Evolutionary conservation across 1,140 invertebrate genomes (phyloP).

Genomic region (Caenorhabditis tropicalis): DNA sequence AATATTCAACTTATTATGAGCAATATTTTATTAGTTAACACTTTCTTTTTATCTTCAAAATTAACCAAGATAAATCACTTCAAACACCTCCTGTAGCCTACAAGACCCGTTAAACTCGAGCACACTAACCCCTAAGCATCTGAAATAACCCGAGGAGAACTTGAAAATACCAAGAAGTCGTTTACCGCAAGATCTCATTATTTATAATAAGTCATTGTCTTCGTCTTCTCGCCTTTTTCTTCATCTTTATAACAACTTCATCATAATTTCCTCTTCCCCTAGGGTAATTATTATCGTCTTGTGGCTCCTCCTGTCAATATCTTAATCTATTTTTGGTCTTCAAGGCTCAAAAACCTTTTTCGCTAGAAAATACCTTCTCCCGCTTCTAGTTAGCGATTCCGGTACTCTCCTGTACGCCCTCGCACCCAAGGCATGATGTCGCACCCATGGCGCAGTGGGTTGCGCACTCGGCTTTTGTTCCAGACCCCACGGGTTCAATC

Average conservation of each 20-base stretch:
- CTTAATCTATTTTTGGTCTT: background rate
- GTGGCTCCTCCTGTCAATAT: background rate
- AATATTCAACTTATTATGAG: too few species aligned
- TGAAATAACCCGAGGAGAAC: too few species aligned
- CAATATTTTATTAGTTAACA: too few species aligned
- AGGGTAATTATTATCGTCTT: conserved; percentile 22
- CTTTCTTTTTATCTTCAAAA: too few species aligned
- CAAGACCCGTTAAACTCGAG: too few species aligned
- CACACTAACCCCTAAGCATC: too few species aligned
- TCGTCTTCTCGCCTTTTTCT: background rate
- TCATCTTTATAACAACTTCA: background rate
- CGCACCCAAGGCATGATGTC: background rate
- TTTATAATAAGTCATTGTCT: background rate
- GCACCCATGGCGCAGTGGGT: background rate
- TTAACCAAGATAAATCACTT: too few species aligned
- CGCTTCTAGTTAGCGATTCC: background rate
- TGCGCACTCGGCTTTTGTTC: background rate
- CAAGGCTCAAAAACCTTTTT: too few species aligned
- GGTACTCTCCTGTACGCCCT: background rate
- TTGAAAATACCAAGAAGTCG: too few species aligned
- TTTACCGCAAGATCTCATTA: too few species aligned
- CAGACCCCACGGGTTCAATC: background rate
- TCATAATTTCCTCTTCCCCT: background rate
- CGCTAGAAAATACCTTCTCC: too few species aligned
- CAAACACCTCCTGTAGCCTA: too few species aligned